Evolutionary conservation across 2,888 invertebrate genomes (phyloP), one percentile per base, ranked within the genome.

Genomic region (Drosophila trichaetosa): DNA sequence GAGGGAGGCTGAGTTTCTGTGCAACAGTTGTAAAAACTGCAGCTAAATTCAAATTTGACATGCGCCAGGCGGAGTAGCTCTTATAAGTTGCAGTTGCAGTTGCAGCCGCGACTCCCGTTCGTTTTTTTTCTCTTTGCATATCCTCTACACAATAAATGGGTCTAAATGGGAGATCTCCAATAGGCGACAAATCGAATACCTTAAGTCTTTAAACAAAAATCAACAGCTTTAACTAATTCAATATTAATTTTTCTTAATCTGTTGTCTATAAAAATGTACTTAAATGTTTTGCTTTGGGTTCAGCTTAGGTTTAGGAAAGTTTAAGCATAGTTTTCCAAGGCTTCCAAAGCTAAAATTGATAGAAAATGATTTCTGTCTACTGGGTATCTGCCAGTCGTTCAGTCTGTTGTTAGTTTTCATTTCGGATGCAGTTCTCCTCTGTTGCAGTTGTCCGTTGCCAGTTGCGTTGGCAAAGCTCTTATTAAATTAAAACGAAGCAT

Each of bases 21-120:
- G 85, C 85, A 89, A 90, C 85, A 87, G 85, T 86, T 90, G 85
- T 89, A 86, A 90, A 82, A 86, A 90, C 71, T 90, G 91, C 86
- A 87, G 89, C 91, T 87, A 89, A 88, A 87, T 90, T 90, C 90
- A 87, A 87, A 87, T 90, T 90, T 90, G 83, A 87, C 87, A 89
- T 87, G 77, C 70, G 69, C 84, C 81, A 65, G 68, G 72, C 84
- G 57, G 65, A 64, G 59, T 61, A 18, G 59, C 48, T 64, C 59
- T 38, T 29, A 31, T 54, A 40, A 52, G 58, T 38, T 42, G 58
- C 46, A 66, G 63, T 56, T 54, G 54, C 40, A 66, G 57, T 52
- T 61, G 63, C 58, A 63, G 61, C 49, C 62, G 68, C 63, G 62
- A 73, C 60, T 70, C 63, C 70, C 61, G 73, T 65, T 59, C 61